Evolutionary conservation across 2,113 vertebrate species (phyloP), one percentile per base, ranked within the genome.

Genomic region (Cygnus atratus): DNA sequence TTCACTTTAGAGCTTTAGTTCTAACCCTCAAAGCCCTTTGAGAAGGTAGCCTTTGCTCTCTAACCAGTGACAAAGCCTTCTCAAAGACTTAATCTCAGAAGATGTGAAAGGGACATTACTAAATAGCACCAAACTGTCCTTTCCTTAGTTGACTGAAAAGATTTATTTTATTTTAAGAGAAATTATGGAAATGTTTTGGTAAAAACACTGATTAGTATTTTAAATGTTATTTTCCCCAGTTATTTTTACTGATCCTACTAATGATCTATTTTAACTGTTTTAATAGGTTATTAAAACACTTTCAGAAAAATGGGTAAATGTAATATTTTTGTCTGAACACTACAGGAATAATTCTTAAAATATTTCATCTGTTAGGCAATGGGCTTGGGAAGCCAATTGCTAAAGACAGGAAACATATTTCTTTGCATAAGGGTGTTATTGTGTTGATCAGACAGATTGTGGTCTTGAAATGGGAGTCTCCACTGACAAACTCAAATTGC

Each of bases 361-460:
- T 44, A 21, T 54, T 48, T 59, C 10, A 67, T 2, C 20, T 52
- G 11, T 35, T 77, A 67, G 54, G 6, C 25, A 72, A 37, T 9
- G 29, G 13, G 21, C 11, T 81, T 29, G 15, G 15, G 37, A 66
- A 85, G 13, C 10, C 26, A 65, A 2, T 8, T 48, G 19, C 13
- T 73, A 17, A 48, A 54, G 31, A 74, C 20, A 54, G 22, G 17
- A 43, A 68, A 61, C 6, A 44, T 4, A 35, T 5, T 50, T 79
- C 24, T 55, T 39, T 28, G 28, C 33, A 15, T 55, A 4, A 3
- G 5, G 21, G 9, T 66, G 8, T 33, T 67, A 18, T 17, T 44
- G 22, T 43, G 6, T 0, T 0, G 21, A 59, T 28, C 9, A 55
- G 31, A 19, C 2, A 37, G 31, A 35, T 41, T 50, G 5, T 29